Evolutionary conservation across 2,113 vertebrate genomes (phyloP).

Genomic region (Ondatra zibethicus): DNA sequence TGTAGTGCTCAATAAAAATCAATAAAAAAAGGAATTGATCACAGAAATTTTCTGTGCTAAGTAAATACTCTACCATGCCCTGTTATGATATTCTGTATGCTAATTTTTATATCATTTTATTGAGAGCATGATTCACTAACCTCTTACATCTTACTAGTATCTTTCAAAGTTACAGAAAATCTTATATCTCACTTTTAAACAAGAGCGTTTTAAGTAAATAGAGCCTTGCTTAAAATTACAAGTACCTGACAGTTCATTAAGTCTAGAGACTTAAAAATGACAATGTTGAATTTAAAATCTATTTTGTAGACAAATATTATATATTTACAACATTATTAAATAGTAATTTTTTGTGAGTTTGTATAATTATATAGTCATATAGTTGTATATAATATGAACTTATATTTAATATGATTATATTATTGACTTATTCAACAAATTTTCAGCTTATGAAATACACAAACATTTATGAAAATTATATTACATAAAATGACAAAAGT

Average conservation of each 20-base stretch:
- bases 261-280: not conserved
- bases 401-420: conserved; percentile 11
- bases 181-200: not conserved
- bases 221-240: not conserved
- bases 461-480: not conserved
- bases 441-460: not conserved
- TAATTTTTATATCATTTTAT: conserved; percentile 19
- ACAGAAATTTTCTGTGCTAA: too few relatives aligned
- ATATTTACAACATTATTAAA: conserved; percentile 15
- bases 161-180: conserved; percentile 40
- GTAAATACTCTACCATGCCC: not conserved
- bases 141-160: not conserved
- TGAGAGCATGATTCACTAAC: not conserved
- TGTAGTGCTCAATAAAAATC: too few relatives aligned
- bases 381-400: not conserved
- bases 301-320: conserved; percentile 14
- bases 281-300: not conserved
- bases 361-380: not conserved
- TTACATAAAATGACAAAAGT: not conserved
- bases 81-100: not conserved
- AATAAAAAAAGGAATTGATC: not conserved
- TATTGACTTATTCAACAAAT: conserved; percentile 17
- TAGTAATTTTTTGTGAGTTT: not conserved
- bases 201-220: not conserved
- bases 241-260: not conserved